Evolutionary conservation across 2,888 invertebrate genomes (phyloP).

Genomic region (Oxyteleia sp.): DNA sequence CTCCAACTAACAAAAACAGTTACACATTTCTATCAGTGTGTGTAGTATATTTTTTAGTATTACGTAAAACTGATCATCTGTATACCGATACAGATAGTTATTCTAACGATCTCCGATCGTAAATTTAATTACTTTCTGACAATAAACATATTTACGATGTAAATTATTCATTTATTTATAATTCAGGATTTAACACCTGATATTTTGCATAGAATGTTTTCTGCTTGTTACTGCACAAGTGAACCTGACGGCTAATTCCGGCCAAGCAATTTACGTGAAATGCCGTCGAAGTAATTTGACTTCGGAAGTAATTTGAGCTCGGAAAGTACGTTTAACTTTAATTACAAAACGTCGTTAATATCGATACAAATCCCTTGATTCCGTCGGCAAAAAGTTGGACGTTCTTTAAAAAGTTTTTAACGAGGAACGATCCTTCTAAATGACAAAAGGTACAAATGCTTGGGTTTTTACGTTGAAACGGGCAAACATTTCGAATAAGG

Average conservation of each 20-base stretch:
- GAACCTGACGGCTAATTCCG: neutral
- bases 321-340: constrained; percentile 38
- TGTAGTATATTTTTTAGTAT: no score
- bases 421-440: constrained; percentile 68
- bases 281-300: constrained; percentile 2
- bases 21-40: no score
- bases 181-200: no score
- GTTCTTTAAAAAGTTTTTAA: constrained; percentile 65
- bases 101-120: no score
- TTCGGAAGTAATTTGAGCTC: constrained; percentile 11
- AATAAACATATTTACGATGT: no score
- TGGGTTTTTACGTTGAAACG: constrained; percentile 56
- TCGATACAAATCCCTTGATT: constrained; percentile 45
- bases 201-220: neutral
- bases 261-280: neutral
- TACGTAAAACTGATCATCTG: no score
- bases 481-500: constrained; percentile 51
- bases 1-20: no score
- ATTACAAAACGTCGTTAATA: constrained; percentile 41
- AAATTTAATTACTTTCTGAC: no score
- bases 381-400: constrained; percentile 21
- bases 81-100: no score
- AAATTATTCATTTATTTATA: no score
- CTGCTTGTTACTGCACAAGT: neutral
- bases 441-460: constrained; percentile 65